Evolutionary conservation across 2,797 vertebrate species (phyloP).

Genomic region (Acropternis orthonyx): DNA sequence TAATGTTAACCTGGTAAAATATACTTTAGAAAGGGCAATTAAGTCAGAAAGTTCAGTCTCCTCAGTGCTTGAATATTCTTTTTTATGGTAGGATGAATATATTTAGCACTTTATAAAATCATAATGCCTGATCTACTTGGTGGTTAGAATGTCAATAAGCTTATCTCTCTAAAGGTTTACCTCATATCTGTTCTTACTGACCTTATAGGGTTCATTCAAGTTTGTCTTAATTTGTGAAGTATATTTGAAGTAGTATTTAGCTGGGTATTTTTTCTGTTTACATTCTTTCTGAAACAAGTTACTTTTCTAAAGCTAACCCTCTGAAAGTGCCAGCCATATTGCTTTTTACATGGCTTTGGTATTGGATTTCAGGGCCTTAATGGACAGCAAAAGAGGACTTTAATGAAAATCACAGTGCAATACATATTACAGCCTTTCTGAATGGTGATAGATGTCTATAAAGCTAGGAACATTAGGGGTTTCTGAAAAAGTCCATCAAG

Average conservation of each 20-base stretch:
- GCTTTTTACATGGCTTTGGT: not conserved
- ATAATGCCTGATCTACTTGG: not conserved
- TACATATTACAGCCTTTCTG: not conserved
- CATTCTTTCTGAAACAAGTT: not conserved
- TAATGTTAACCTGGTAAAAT: not conserved
- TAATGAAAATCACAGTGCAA: not conserved
- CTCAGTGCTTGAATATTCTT: not conserved
- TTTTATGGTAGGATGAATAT: not conserved
- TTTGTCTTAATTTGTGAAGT: not conserved
- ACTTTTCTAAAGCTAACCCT: not conserved
- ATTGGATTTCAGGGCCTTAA: not conserved
- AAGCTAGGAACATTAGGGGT: not conserved
- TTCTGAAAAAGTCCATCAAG: not conserved
- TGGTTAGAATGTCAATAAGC: not conserved
- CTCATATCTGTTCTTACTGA: not conserved
- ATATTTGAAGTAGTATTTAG: not conserved
- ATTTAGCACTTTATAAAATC: not conserved
- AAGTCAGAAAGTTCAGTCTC: not conserved
- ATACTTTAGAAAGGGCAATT: not conserved
- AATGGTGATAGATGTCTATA: not conserved
- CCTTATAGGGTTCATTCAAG: accelerated
- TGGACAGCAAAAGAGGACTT: not conserved
- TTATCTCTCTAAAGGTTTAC: not conserved
- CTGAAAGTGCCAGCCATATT: not conserved
- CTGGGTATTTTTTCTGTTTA: not conserved